phyloP scores from a whole-genome alignment of 2,797 vertebrate genomes.

The Podargus strigoides region DNA sequence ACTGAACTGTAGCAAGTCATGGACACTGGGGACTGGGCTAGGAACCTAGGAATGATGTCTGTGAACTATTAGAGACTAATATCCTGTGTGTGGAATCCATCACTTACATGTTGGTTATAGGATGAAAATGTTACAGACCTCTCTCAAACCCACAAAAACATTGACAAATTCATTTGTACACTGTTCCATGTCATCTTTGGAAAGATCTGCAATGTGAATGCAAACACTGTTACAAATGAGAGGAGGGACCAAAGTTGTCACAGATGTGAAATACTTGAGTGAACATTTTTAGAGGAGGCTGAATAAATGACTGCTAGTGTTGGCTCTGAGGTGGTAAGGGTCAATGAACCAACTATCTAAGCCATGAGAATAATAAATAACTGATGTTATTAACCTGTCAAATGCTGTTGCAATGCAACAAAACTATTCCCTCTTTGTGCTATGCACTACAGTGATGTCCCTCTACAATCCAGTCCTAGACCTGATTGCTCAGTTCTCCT shows the following conservation, averaged over 20 bases:
- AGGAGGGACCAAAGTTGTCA: background rate
- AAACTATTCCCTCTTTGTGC: background rate
- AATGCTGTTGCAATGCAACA: background rate
- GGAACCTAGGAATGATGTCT: background rate
- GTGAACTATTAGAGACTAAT: background rate
- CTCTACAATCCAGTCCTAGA: background rate
- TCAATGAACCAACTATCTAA: background rate
- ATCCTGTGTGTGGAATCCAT: background rate
- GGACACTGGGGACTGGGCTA: background rate
- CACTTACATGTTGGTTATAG: accelerated
- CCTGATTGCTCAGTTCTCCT: background rate
- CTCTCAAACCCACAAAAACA: background rate
- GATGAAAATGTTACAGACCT: background rate
- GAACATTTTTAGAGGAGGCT: background rate
- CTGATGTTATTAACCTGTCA: background rate
- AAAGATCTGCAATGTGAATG: background rate
- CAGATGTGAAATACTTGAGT: background rate
- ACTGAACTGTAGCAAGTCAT: background rate
- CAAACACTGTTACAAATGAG: background rate
- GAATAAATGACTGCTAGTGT: background rate
- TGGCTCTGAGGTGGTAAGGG: background rate
- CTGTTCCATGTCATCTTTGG: background rate
- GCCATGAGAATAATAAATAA: background rate
- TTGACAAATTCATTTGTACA: background rate
- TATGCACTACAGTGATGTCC: background rate